Evolutionary conservation across 2,113 vertebrate genomes (phyloP), one percentile per base, ranked within the genome.

Genomic region (Callaeas wilsoni): DNA sequence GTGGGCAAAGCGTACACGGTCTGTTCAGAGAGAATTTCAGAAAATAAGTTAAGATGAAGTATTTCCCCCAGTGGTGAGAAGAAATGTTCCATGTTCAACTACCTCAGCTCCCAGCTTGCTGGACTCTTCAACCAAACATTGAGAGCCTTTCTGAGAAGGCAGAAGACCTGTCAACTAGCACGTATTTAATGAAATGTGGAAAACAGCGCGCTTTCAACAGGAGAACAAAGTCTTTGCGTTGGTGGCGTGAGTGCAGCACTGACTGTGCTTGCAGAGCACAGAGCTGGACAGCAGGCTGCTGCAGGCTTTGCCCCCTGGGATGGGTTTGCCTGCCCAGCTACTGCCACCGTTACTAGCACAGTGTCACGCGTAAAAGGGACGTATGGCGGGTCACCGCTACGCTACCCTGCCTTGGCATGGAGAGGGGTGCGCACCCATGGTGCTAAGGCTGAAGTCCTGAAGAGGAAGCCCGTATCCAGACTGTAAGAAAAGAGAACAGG

Each of bases 1-100:
- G 98, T 98, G 39, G 98, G 98, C 90, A 98, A 95, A 89, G 98
- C 98, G 0, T 98, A 98, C 71, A 98, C 98, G 0, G 98, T 98
- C 98, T 98, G 91, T 97, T 95, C 10, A 55, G 78, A 96, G 88
- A 97, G 85, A 96, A 95, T 95, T 84, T 86, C 96, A 91, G 65
- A 97, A 80, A 86, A 39, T 60, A 73, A 64, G 56, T 95, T 96
- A 96, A 60, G 41, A 96, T n/a, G 52, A 85, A 75, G 37, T 30
- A 70, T 79, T 82, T 89, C 20, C 32, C 35, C 42, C 74, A 83
- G 47, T 3, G 7, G 12, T 2, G 2, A n/a, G 81, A 94, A 95
- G 55, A 89, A 90, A 87, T 41, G n/a, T 57, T 84, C 75, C 2
- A 3, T 26, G 52, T 85, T 89, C 64, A 95, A 90, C 91, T 93